Evolutionary conservation across 2,888 invertebrate species (phyloP), one percentile per base, ranked within the genome.

Genomic region (Eupithecia inturbata): DNA sequence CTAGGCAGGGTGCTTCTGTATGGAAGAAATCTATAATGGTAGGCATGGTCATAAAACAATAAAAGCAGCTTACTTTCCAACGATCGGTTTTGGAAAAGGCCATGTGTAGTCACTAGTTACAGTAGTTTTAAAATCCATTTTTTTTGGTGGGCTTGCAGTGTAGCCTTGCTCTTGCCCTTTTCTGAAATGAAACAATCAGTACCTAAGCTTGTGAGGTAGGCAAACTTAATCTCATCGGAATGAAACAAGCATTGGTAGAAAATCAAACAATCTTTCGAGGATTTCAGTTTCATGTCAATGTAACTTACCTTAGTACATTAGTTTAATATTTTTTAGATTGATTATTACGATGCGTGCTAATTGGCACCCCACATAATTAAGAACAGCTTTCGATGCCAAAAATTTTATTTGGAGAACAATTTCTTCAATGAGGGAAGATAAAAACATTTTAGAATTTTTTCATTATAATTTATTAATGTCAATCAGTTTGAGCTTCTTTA

Each of bases 51-150:
- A 31, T 16, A 28, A 12, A 60, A 14, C 1, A 26, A 16, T 28
- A 62, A 62, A 19, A 10, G 6, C 12, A 36, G 36, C 89, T 75
- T 91, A 95, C 95, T 92, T 96, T 75, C 95, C 92, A 63, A 95
- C 86, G 6, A 96, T 81, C 0, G 95, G 95, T 79, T 95, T 95
- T 41, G 95, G 90, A 84, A 95, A 95, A 0, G 96, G 96, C 96
- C 96, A 96, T 82, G 91, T 92, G 81, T 90, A 96, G 78, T 96
- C 95, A 74, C 87, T 91, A 76, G 92, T 92, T 69, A 88, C 90
- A 41, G 90, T 91, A 9, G 95, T 94, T 75, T 87, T 85, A 80
- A 96, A 96, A 84, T 95, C 91, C 89, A 94, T 94, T 76, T 39
- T n/a, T 62, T 64, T 72, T 33, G 31, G 10, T 12, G 22, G 22